These are phyloP conservation scores for Oreochromis mossambicus DNA, from an alignment of 2,797 vertebrate genomes.

Conservation along the genomic window DNA sequence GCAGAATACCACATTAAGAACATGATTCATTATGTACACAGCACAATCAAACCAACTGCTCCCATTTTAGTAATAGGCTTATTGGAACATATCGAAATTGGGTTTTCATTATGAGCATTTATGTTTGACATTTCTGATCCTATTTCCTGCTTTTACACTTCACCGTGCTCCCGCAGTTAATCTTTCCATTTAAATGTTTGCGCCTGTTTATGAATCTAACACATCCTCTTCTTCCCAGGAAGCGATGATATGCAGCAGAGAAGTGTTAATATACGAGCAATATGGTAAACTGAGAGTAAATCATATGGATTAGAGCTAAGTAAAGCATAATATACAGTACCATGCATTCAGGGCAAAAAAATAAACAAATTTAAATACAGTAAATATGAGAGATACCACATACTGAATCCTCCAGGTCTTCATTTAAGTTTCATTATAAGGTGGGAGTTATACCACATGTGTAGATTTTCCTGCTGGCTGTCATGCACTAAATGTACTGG, in stretches of 20 bases:
- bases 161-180: background rate
- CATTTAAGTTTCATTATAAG: background rate
- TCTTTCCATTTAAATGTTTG: slow-evolving; percentile 19
- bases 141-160: slow-evolving; percentile 33
- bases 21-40: slow-evolving; percentile 33
- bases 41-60: slow-evolving; percentile 14
- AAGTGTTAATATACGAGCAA: slow-evolving; percentile 13
- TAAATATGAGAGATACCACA: background rate
- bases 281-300: slow-evolving; percentile 27
- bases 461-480: background rate
- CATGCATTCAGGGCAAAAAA: background rate
- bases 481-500: background rate
- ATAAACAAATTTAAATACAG: slow-evolving; percentile 9
- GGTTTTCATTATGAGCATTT: slow-evolving; percentile 34
- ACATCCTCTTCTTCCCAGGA: background rate
- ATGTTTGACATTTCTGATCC: slow-evolving; percentile 46
- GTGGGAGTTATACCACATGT: background rate
- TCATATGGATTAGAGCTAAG: slow-evolving; percentile 16
- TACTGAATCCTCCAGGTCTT: background rate
- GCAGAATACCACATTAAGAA: slow-evolving; percentile 38
- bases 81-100: slow-evolving; percentile 24
- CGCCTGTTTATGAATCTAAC: slow-evolving; percentile 16
- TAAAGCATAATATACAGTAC: background rate
- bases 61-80: slow-evolving; percentile 35
- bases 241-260: slow-evolving; percentile 8